phyloP scores from a whole-genome alignment of 2,888 invertebrate species.

The Morinoia aosen region DNA sequence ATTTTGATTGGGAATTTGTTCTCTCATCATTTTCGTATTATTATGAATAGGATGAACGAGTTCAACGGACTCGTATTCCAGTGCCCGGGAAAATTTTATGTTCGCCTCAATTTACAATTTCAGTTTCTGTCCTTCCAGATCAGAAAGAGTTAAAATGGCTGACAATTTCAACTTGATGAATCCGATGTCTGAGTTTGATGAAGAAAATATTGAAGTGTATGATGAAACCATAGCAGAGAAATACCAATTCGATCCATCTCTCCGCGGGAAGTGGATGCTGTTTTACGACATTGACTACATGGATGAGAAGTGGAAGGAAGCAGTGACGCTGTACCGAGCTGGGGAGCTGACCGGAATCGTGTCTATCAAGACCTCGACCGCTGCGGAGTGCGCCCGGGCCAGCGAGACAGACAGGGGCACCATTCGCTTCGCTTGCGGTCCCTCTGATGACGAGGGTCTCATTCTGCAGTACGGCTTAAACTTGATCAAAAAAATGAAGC shows the following conservation, averaged over 20 bases:
- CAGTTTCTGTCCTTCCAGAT: no score
- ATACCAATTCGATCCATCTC: neutral
- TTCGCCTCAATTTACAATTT: no score
- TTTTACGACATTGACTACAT: neutral
- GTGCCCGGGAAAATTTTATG: no score
- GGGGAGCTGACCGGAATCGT: neutral
- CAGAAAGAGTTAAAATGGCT: neutral
- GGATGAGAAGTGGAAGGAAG: neutral
- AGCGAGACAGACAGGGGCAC: neutral
- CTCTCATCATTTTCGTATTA: no score
- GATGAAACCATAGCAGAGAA: neutral
- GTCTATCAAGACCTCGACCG: neutral
- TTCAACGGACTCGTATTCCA: no score
- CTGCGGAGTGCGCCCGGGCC: neutral
- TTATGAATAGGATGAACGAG: no score
- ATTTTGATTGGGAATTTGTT: no score
- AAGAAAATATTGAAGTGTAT: neutral
- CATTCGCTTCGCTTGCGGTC: conserved; percentile 6
- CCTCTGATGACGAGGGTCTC: neutral
- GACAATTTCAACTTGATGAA: neutral
- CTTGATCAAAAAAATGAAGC: neutral
- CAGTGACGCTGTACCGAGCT: neutral
- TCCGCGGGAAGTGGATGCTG: conserved; percentile 28
- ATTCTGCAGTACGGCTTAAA: neutral
- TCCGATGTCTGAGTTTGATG: conserved; percentile 22